Conservation (phyloP, 2,113 vertebrate species). For the Garra rufa region DNA sequence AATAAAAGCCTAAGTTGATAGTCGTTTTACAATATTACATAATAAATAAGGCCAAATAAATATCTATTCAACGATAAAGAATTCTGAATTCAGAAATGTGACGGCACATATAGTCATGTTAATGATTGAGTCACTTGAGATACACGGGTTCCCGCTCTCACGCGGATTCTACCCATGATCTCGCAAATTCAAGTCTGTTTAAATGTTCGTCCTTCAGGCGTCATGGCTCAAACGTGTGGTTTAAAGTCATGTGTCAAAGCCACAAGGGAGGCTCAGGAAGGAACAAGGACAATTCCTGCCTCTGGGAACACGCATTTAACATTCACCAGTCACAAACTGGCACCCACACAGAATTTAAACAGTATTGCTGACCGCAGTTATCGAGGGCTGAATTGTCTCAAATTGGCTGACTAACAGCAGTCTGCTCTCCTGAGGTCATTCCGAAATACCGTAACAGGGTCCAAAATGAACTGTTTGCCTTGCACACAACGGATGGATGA, state of each 20-base stretch:
- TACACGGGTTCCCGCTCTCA: neutral
- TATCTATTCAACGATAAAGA: conserved; percentile 43
- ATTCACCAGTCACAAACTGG: conserved; percentile 13
- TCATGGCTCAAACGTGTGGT: conserved; percentile 31
- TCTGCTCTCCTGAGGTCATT: conserved; percentile 40
- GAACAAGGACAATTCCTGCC: conserved; percentile 7
- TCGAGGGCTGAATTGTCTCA: neutral
- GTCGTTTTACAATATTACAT: conserved; percentile 47
- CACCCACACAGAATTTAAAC: conserved; percentile 11
- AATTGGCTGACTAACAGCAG: conserved; percentile 12
- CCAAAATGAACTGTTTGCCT: neutral
- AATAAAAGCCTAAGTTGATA: conserved; percentile 52
- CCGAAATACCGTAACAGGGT: conserved; percentile 7
- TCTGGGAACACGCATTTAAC: conserved; percentile 17
- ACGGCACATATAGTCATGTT: conserved; percentile 22
- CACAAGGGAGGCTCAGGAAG: conserved; percentile 18
- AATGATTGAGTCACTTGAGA: conserved; percentile 9
- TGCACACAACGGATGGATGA: neutral
- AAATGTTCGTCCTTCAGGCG: neutral
- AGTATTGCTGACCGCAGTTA: conserved; percentile 24
- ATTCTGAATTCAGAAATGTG: conserved; percentile 35
- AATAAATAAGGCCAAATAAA: conserved; percentile 66
- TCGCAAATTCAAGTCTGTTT: conserved; percentile 3
- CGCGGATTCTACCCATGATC: neutral
- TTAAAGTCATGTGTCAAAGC: neutral